Evolutionary conservation across 2,797 vertebrate genomes (phyloP).

Genomic region (Danio choprae): DNA sequence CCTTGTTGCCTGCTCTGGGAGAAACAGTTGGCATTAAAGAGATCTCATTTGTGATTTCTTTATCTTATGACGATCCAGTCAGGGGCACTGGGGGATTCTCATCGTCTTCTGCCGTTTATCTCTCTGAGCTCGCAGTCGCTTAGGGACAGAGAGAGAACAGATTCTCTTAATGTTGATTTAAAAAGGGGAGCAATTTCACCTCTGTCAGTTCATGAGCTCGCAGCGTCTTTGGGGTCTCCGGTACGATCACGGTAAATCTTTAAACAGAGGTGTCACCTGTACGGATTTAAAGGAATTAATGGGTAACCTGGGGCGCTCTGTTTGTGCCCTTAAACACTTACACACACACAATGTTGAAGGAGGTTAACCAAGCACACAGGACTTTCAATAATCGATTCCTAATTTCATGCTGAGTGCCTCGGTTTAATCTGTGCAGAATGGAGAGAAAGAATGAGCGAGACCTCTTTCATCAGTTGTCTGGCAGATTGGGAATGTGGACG

Average conservation of each 20-base stretch:
- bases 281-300: constrained; percentile 74
- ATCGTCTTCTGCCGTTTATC: constrained; percentile 6
- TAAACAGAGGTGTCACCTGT: constrained; percentile 76
- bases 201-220: constrained; percentile 49
- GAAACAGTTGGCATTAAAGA: not conserved
- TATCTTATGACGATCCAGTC: not conserved
- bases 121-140: constrained; percentile 13
- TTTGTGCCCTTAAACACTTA: constrained; percentile 27
- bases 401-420: constrained; percentile 83
- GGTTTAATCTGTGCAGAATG: constrained; percentile 73
- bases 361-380: constrained; percentile 78
- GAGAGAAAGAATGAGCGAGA: constrained; percentile 53
- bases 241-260: constrained; percentile 74
- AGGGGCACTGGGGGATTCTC: constrained; percentile 10
- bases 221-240: constrained; percentile 26
- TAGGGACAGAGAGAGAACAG: constrained; percentile 22
- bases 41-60: constrained; percentile 2
- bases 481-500: constrained; percentile 13
- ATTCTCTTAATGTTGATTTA: constrained; percentile 36
- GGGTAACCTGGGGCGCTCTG: constrained; percentile 61
- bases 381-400: constrained; percentile 83
- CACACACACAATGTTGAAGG: constrained; percentile 64
- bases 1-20: not conserved
- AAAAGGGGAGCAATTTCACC: constrained; percentile 38
- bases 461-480: constrained; percentile 48